Percentiles rank a stretch among this genome's conserved stretches.
These are phyloP conservation scores for Hesperophylax magnus DNA, from an alignment of 1,140 invertebrate species.

Conservation along the genomic window DNA sequence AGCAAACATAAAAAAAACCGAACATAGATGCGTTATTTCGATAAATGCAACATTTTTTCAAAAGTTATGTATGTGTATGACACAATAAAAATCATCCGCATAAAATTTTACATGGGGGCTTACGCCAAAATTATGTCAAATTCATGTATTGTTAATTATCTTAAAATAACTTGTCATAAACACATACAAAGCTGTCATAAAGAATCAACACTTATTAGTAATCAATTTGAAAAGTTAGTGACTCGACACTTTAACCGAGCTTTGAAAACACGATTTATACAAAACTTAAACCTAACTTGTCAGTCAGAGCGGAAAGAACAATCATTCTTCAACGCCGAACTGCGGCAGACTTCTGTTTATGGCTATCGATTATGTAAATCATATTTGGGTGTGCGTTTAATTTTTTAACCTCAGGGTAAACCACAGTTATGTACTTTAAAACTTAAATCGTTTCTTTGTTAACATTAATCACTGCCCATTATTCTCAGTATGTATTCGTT, in stretches of 20 bases:
- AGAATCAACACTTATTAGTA: neutral
- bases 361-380: neutral
- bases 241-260: neutral
- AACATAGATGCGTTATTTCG: too few species aligned
- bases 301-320: neutral
- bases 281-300: neutral
- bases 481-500: too few species aligned
- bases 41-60: too few species aligned
- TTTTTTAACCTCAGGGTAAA: neutral
- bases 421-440: neutral
- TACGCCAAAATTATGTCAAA: too few species aligned
- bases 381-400: slow-evolving; percentile 2
- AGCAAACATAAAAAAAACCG: too few species aligned
- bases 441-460: neutral
- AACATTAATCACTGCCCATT: neutral
- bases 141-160: too few species aligned
- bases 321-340: neutral
- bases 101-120: too few species aligned
- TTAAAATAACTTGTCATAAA: neutral
- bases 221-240: slow-evolving; percentile 2
- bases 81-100: too few species aligned
- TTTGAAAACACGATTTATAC: too few species aligned
- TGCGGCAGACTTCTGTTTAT: slow-evolving; percentile 1
- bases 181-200: neutral
- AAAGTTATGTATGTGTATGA: too few species aligned